Evolutionary conservation across 2,113 vertebrate species (phyloP).

Genomic region (Neolamprologus kungweensis): DNA sequence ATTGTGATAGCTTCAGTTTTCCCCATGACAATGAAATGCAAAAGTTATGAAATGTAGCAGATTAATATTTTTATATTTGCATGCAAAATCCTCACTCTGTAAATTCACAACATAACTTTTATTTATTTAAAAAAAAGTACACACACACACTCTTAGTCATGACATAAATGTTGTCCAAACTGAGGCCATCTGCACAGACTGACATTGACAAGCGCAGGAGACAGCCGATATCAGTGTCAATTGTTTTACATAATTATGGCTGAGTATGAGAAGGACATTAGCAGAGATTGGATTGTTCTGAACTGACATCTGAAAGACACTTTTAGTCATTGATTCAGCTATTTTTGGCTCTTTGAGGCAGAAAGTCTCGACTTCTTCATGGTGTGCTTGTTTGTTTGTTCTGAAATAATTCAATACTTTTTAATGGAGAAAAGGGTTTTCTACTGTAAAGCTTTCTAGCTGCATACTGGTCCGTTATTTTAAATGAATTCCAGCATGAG

Average conservation of each 20-base stretch:
- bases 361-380: neutral
- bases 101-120: neutral
- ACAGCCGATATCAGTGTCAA: neutral
- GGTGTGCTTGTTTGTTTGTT: neutral
- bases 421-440: neutral
- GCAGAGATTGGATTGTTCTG: neutral
- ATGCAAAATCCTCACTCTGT: fast-evolving
- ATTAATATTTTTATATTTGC: neutral
- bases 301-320: neutral
- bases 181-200: neutral
- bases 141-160: neutral
- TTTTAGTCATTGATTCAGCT: neutral
- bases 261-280: neutral
- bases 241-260: neutral
- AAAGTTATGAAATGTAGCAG: neutral
- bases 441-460: neutral
- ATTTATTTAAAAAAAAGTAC: neutral
- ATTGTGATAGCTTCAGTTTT: neutral
- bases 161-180: neutral
- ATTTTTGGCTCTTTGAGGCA: neutral
- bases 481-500: neutral
- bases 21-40: neutral
- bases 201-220: neutral
- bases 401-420: neutral
- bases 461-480: neutral